Evolutionary conservation across 2,113 vertebrate genomes (phyloP).

Genomic region (Odontesthes bonariensis): DNA sequence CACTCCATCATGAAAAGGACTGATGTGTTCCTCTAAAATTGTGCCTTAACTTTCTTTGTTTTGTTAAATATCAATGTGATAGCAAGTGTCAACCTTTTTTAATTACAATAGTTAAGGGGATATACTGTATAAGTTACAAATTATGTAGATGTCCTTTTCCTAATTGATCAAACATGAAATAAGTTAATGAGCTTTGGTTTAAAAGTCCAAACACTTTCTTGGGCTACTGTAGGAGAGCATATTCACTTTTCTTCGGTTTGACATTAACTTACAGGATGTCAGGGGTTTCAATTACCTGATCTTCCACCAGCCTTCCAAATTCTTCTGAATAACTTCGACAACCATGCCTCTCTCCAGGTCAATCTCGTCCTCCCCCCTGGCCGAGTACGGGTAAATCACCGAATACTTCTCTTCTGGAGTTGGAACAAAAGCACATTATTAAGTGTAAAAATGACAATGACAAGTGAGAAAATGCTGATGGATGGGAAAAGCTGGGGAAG

Average conservation of each 20-base stretch:
- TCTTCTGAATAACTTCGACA: slow-evolving; percentile 97
- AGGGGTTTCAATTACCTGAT: slow-evolving; percentile 87
- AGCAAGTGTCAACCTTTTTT: too few relatives aligned
- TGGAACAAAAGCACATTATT: slow-evolving; percentile 7
- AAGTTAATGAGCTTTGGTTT: too few relatives aligned
- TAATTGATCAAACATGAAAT: too few relatives aligned
- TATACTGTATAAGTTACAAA: too few relatives aligned
- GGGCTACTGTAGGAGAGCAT: neutral
- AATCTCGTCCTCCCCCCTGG: slow-evolving; percentile 95
- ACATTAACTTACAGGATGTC: neutral
- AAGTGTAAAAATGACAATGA: neutral
- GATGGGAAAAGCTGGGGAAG: slow-evolving; percentile 6
- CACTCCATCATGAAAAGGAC: too few relatives aligned
- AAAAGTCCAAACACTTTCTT: neutral
- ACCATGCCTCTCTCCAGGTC: slow-evolving; percentile 92
- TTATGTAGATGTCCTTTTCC: too few relatives aligned
- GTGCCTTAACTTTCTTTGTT: too few relatives aligned
- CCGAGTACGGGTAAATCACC: slow-evolving; percentile 92
- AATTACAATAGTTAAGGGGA: too few relatives aligned
- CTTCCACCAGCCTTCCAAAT: slow-evolving; percentile 99
- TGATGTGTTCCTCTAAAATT: too few relatives aligned
- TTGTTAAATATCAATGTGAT: too few relatives aligned
- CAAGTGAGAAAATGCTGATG: neutral
- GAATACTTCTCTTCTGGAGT: slow-evolving; percentile 93
- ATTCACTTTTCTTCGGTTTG: neutral